These are phyloP conservation scores for Vollenhovia emeryi DNA, from an alignment of 1,140 invertebrate species.

Conservation along the genomic window DNA sequence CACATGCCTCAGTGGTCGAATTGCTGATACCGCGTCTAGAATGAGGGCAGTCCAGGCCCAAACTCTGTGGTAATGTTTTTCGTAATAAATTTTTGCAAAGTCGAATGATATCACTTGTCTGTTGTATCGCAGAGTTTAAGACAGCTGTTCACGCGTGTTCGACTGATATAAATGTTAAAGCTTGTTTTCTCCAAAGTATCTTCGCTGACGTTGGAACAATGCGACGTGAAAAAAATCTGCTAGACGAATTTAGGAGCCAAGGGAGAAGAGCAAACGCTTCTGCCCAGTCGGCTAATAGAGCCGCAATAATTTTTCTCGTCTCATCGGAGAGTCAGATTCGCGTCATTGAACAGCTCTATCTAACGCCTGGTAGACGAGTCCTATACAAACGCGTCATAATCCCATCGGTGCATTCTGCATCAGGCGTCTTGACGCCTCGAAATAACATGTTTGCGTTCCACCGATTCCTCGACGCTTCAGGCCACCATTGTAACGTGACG, in stretches of 20 bases:
- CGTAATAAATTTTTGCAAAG: too few species aligned
- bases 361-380: not conserved
- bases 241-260: not conserved
- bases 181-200: not conserved
- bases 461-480: slow-evolving; percentile 67
- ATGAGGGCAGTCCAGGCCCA: too few species aligned
- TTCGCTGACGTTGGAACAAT: not conserved
- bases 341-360: slow-evolving; percentile 27
- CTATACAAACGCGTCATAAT: slow-evolving; percentile 72
- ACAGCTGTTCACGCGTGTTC: not conserved
- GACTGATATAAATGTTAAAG: not conserved
- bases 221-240: not conserved
- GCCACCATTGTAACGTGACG: slow-evolving; percentile 73
- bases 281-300: not conserved
- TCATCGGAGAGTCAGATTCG: slow-evolving; percentile 36
- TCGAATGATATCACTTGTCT: too few species aligned
- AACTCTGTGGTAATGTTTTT: too few species aligned
- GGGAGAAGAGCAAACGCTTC: not conserved
- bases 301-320: not conserved
- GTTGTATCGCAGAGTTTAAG: not conserved
- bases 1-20: too few species aligned
- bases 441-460: slow-evolving; percentile 76
- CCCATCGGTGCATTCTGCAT: slow-evolving; percentile 71
- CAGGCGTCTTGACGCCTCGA: slow-evolving; percentile 66
- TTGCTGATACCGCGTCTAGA: too few species aligned